Base-by-base conservation (phyloP, 1,140 invertebrate genomes). In the Drosophila nikananu region DNA sequence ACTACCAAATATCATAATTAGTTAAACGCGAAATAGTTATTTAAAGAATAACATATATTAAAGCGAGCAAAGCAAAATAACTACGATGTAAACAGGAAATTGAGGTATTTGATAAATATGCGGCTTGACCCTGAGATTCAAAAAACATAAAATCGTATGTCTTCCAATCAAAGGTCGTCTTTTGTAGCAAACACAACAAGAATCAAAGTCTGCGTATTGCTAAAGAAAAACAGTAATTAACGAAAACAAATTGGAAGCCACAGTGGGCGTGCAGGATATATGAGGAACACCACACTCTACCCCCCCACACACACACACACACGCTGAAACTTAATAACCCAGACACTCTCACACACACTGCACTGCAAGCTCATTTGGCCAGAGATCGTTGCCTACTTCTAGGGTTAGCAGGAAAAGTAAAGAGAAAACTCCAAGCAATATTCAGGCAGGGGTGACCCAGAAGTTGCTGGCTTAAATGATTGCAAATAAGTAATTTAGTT, bases 151-250 rank as follows among this genome's bases (percentile, higher is more conserved):
- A 92, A 92, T 92, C 91, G 86, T 86, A 92, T 91, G 91, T 92
- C 91, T 92, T 92, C 91, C 91, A 92, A 92, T 92, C 86, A 92
- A 92, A 91, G 91, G 89, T 92, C 91, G 91, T 92, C 87, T 92
- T 91, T 92, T 91, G 86, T 92, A 92, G 84, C 82, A 91, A 90
- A 91, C 86, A 90, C 79, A 91, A 90, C 70, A 90, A 81, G 86
- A 91, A 86, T 77, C 68, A 77, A 89, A 90, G 87, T 91, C 87
- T 92, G 86, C 86, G 81, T 86, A 91, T 91, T 87, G 83, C 86
- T 91, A 80, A 86, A 74, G 46, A 51, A 82, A 82, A 61, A 68
- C 41, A 76, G 54, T 25, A 32, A 23, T 54, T 55, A 76, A 76
- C 41, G 25, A 37, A 57, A 65, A 44, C 30, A 60, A 79, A 80